These are phyloP conservation scores for Holacanthella duospinosa DNA, from an alignment of 2,888 invertebrate species.

Conservation along the genomic window DNA sequence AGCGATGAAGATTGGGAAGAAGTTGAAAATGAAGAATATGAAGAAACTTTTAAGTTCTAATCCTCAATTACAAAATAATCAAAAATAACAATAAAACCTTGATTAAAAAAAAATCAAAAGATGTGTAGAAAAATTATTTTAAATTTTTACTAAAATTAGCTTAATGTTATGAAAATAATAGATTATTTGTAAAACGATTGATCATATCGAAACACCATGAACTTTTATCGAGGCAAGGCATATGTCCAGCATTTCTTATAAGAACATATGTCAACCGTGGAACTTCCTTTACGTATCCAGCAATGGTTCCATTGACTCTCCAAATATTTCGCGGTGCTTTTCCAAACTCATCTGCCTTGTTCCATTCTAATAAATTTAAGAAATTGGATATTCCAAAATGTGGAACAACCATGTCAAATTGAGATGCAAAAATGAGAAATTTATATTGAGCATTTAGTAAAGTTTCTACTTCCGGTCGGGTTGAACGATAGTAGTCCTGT, in stretches of 20 bases:
- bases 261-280: not conserved
- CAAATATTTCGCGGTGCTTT: slow-evolving; percentile 4
- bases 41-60: not conserved
- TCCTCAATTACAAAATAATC: not conserved
- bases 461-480: slow-evolving; percentile 1
- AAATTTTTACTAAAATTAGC: too few species aligned
- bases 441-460: slow-evolving; percentile 1
- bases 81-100: not conserved
- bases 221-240: not conserved
- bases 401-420: slow-evolving; percentile 4
- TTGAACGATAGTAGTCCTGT: not conserved
- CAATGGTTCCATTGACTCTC: slow-evolving; percentile 7
- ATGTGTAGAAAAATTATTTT: not conserved
- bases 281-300: slow-evolving; percentile 5
- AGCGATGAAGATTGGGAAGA: not conserved
- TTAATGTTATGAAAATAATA: too few species aligned
- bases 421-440: slow-evolving; percentile 4
- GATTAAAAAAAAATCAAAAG: not conserved
- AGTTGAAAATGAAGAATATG: not conserved
- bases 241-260: slow-evolving; percentile 5
- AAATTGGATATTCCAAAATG: not conserved
- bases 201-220: slow-evolving; percentile 10
- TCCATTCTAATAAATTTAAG: slow-evolving; percentile 2
- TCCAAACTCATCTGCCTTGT: not conserved
- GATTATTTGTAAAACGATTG: slow-evolving; percentile 4